Base-by-base conservation (phyloP, 2,113 vertebrate species). In the Charina bottae region DNA sequence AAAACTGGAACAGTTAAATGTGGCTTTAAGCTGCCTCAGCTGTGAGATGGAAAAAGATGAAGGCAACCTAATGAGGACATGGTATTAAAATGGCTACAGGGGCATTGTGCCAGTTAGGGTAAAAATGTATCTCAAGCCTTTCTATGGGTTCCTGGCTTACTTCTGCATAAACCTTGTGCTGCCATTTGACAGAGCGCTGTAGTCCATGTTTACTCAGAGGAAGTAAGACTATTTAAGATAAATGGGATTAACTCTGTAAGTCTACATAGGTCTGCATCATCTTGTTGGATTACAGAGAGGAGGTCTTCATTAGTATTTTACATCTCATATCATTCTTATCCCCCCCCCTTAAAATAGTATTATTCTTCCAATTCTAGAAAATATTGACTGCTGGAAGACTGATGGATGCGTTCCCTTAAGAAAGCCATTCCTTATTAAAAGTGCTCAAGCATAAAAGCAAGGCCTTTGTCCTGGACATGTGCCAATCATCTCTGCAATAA, bases 391-490 rank as follows among this genome's bases (percentile, higher is more conserved):
- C 87, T 89, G 85, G 28, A 53, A 89, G 12, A 37, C 6, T 28
- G 91, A 42, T 95, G 86, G 64, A 94, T 85, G 33, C 46, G 62
- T 89, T 95, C 90, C 55, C 0, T 0, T 85, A 8, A 7, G 0
- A 90, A 93, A 92, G 89, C 58, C 26, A 91, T 92, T 90, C 58
- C 87, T 85, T 53, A 55, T 85, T 55, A 26, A 87, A 1, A 53
- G 62, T 56, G 92, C 90, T 87, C 23, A 26, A 89, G 72, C 89
- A 83, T 93, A 87, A 93, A 60, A 33, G 0, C 28, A 49, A 1
- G 90, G 58, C 89, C 24, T 93, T 92, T 93, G 60, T 86, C 78
- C 86, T 91, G 1, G 92, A 95, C 92, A 87, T 83, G 49, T 0
- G 0, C 60, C 56, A 85, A 56, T 72, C 4, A 92, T 49, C 37